Percentiles rank a stretch among this genome's conserved stretches.
phyloP scores from a whole-genome alignment of 1,140 invertebrate species.

The Meloidogyne floridensis region DNA sequence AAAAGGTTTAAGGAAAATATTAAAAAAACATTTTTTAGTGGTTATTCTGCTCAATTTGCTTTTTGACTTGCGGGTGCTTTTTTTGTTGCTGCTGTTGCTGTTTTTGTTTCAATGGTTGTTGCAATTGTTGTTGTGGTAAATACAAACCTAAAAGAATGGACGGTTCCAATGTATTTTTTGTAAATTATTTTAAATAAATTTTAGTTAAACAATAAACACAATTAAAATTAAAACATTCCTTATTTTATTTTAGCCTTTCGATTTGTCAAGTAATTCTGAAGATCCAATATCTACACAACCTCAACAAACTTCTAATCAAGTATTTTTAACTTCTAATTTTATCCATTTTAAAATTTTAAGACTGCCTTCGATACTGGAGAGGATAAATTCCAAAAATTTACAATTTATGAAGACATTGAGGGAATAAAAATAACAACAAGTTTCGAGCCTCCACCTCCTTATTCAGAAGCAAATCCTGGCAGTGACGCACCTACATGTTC shows the following conservation, averaged over 20 bases:
- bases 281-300: constrained; percentile 23
- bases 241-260: constrained; percentile 1
- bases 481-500: neutral
- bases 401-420: neutral
- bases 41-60: constrained; percentile 42
- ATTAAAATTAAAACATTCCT: too few species aligned
- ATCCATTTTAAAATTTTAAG: too few species aligned
- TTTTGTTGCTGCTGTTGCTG: constrained; percentile 61
- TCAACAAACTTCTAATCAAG: neutral
- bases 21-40: constrained; percentile 46
- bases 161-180: neutral
- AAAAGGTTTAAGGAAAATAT: neutral
- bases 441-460: neutral
- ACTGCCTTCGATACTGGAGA: neutral
- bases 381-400: neutral
- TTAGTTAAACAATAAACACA: neutral
- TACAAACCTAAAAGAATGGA: constrained; percentile 47
- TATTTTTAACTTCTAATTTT: too few species aligned
- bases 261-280: constrained; percentile 6
- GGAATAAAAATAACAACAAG: neutral
- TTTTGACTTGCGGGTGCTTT: constrained; percentile 58
- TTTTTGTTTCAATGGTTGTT: constrained; percentile 45
- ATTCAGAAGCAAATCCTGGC: neutral
- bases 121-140: constrained; percentile 58
- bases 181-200: constrained; percentile 21